Evolutionary conservation across 2,888 invertebrate genomes (phyloP).

Genomic region (Nemotelus nigrinus): DNA sequence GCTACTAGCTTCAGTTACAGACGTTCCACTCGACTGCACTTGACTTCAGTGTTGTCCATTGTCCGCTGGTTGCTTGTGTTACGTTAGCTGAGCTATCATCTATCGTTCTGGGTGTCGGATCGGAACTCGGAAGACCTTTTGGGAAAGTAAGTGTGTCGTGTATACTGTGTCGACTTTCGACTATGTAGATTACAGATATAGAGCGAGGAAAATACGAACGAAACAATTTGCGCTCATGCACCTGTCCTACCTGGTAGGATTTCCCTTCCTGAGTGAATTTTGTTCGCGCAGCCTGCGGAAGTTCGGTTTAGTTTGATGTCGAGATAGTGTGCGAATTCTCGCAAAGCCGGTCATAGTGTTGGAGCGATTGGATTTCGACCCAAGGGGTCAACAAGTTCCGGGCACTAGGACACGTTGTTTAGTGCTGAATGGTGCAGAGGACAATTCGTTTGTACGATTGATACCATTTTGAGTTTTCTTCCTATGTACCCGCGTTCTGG

Average conservation of each 20-base stretch:
- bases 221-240: not conserved
- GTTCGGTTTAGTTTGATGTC: not conserved
- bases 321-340: not conserved
- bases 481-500: not conserved
- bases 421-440: not conserved
- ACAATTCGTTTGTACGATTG: no score
- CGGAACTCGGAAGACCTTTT: slow-evolving; percentile 33
- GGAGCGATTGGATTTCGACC: not conserved
- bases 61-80: not conserved
- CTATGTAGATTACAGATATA: not conserved
- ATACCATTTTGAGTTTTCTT: not conserved
- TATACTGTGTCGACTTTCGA: not conserved
- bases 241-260: slow-evolving; percentile 33
- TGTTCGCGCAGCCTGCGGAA: not conserved
- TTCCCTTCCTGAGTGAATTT: not conserved
- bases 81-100: slow-evolving; percentile 8
- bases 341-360: not conserved
- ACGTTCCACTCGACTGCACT: slow-evolving; percentile 36
- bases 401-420: not conserved
- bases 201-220: not conserved
- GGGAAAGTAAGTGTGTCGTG: slow-evolving; percentile 1
- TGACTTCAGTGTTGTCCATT: not conserved
- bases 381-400: not conserved
- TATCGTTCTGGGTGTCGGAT: not conserved
- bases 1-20: slow-evolving; percentile 33